phyloP scores from a whole-genome alignment of 2,113 vertebrate genomes.

The Nyctereutes procyonoides region DNA sequence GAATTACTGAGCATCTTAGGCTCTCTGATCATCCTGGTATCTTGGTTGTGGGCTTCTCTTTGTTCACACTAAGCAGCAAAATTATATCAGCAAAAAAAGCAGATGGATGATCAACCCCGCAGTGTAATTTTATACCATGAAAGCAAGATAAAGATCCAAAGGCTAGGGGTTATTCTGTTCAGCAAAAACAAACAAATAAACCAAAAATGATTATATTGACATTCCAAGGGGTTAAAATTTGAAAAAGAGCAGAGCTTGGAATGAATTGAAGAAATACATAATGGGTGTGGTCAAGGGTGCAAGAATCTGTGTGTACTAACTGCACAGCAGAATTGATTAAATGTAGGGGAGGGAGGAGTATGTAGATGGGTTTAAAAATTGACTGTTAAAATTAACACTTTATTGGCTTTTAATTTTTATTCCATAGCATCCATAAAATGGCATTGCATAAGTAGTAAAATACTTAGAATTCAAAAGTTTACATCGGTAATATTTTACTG shows the following conservation, averaged over 20 bases:
- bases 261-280: background rate
- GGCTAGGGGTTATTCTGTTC: background rate
- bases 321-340: background rate
- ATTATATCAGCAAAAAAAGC: background rate
- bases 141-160: background rate
- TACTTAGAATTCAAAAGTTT: background rate
- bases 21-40: background rate
- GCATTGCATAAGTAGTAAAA: background rate
- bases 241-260: background rate
- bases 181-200: background rate
- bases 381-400: background rate
- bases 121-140: background rate
- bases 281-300: background rate
- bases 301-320: accelerated
- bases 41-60: background rate
- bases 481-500: background rate
- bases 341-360: accelerated
- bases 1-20: background rate
- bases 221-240: background rate
- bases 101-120: background rate
- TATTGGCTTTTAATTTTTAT: background rate
- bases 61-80: background rate
- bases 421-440: background rate
- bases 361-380: background rate
- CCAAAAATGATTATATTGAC: background rate